These are phyloP conservation scores for Dynastes hyllus DNA, from an alignment of 2,888 invertebrate genomes.

Conservation along the genomic window DNA sequence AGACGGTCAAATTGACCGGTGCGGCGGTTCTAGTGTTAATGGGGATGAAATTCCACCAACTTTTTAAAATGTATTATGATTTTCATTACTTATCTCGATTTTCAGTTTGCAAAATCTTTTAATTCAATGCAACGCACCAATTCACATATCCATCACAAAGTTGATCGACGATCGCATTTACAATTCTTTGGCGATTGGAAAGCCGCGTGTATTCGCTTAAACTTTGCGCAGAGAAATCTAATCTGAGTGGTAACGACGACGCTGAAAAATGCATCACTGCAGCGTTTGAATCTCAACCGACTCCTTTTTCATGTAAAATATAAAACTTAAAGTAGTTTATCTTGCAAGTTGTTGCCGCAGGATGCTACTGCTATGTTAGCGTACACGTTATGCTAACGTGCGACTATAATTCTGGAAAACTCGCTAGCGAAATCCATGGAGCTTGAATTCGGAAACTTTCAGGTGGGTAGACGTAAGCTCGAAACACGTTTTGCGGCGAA, in stretches of 20 bases:
- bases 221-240: background rate
- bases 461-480: background rate
- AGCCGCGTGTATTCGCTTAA: conserved; percentile 6
- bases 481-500: background rate
- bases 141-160: conserved; percentile 10
- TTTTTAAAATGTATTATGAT: too few relatives aligned
- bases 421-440: background rate
- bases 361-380: background rate
- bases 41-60: too few relatives aligned
- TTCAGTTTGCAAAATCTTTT: background rate
- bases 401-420: background rate
- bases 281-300: background rate
- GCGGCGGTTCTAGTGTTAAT: too few relatives aligned
- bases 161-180: background rate
- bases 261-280: conserved; percentile 11
- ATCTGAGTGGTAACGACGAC: conserved; percentile 1
- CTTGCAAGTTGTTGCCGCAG: background rate
- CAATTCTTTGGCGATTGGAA: background rate
- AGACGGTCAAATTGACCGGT: too few relatives aligned
- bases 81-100: too few relatives aligned
- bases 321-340: conserved; percentile 31
- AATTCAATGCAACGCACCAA: background rate
- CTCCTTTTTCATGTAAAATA: conserved; percentile 10
- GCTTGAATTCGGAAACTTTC: background rate
- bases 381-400: background rate